Percentiles rank a stretch among this genome's conserved stretches.
These are phyloP conservation scores for Aradophagus sp. DNA, from an alignment of 1,140 invertebrate species.

Conservation along the genomic window DNA sequence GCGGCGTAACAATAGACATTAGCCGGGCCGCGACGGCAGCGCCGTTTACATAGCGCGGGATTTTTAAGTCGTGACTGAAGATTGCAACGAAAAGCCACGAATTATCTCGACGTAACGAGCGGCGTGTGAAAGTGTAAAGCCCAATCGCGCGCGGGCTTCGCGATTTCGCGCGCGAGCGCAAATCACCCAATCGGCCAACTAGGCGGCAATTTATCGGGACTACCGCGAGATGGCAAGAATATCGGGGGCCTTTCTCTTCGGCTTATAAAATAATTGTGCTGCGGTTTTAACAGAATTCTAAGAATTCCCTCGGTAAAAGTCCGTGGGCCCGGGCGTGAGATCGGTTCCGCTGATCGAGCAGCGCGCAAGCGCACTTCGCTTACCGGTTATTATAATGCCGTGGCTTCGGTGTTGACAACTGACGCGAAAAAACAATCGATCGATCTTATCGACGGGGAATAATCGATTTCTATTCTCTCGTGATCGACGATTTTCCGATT, in stretches of 20 bases:
- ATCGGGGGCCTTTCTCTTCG: constrained; percentile 46
- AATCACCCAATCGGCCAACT: background rate
- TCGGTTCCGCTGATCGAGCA: background rate
- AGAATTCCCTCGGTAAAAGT: constrained; percentile 48
- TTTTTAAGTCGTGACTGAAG: constrained; percentile 20
- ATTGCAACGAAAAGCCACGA: constrained; percentile 2
- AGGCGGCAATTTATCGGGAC: constrained; percentile 24
- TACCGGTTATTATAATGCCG: too few species aligned
- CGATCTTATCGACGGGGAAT: too few species aligned
- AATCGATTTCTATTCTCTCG: too few species aligned
- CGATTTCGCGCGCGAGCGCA: constrained; percentile 9
- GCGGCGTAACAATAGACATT: constrained; percentile 25
- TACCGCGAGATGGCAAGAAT: constrained; percentile 45
- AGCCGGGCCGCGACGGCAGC: too few species aligned
- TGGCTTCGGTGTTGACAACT: too few species aligned
- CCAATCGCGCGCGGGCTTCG: constrained; percentile 25
- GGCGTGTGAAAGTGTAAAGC: constrained; percentile 53
- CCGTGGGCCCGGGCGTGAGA: constrained; percentile 7
- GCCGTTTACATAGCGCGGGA: too few species aligned
- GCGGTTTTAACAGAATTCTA: constrained; percentile 39
- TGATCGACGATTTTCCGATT: too few species aligned
- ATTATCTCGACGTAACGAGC: constrained; percentile 25
- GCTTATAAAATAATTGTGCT: constrained; percentile 52
- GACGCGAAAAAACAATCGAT: too few species aligned
- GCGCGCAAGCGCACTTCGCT: too few species aligned